Evolutionary conservation across 2,888 invertebrate species (phyloP), one percentile per base, ranked within the genome.

Genomic region (Brenthis hecate): DNA sequence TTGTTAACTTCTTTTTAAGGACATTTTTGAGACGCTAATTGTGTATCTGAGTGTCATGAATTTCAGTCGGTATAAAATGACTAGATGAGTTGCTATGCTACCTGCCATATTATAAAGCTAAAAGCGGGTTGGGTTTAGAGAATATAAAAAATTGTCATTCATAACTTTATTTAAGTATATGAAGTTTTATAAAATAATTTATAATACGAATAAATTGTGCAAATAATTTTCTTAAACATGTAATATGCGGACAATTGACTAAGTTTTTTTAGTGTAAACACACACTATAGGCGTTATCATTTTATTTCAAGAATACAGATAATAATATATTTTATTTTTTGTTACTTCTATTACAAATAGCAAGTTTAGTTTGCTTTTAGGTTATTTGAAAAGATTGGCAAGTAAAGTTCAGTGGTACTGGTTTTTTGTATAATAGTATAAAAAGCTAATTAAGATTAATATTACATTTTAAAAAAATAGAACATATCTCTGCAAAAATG

Each of bases 121-220:
- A 43, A 43, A 11, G 11, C 8, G 11, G 11, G 8, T 43, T 43
- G 3, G 19, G 32, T 47, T 51, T 6, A 14, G 48, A 19, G 63
- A 70, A 65, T 56, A 66, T 66, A 64, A 68, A 32, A 58, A n/a
- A 36, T 19, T 60, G 47, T 48, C 64, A 66, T 72, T 68, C 68
- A 60, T 66, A 68, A 68, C 65, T 72, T 70, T 72, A 72, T 70
- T 72, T 68, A 72, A 70, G 68, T 72, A 68, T 69, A 71, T 71
- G 66, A 69, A 69, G 48, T 56, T 61, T 53, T 57, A 47, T 61
- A 60, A 69, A 71, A 71, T 60, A 60, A 60, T 28, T 50, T 60
- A 65, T 68, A 71, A 71, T 68, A 72, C 60, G 68, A 61, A 65
- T 63, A 54, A 68, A 68, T 70, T 72, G 72, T 72, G 72, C 72